Conservation (phyloP, 1,140 invertebrate species). For the Gerris buenoi region DNA sequence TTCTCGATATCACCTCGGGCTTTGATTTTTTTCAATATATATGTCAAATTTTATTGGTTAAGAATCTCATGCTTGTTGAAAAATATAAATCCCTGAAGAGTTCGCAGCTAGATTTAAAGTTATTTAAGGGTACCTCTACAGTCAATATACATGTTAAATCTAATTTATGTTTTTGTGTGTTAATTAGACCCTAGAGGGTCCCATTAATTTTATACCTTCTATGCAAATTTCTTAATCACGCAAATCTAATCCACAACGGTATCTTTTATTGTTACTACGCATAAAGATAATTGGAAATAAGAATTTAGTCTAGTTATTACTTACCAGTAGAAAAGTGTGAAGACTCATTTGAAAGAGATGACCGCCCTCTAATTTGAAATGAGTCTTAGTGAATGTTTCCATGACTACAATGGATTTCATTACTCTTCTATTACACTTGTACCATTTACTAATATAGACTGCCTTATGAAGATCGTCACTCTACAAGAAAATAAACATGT, state of each 20-base stretch:
- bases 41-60: too few relatives aligned
- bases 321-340: conserved; percentile 12
- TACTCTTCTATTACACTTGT: conserved; percentile 10
- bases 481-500: conserved; percentile 11
- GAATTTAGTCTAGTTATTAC: not conserved
- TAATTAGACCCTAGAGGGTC: too few relatives aligned
- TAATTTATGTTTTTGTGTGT: not conserved
- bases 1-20: too few relatives aligned
- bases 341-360: conserved; percentile 11
- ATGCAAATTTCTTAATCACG: too few relatives aligned
- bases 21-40: too few relatives aligned
- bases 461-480: conserved; percentile 12
- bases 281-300: not conserved
- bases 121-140: not conserved
- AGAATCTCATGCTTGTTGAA: too few relatives aligned
- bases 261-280: not conserved
- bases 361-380: conserved; percentile 14
- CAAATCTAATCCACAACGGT: too few relatives aligned
- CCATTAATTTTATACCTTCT: too few relatives aligned
- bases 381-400: conserved; percentile 15
- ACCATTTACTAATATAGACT: conserved; percentile 13
- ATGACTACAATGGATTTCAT: conserved; percentile 11
- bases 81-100: too few relatives aligned
- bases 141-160: not conserved
- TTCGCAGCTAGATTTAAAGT: too few relatives aligned